Evolutionary conservation across 2,888 invertebrate species (phyloP).

Genomic region (Phasia obesa): DNA sequence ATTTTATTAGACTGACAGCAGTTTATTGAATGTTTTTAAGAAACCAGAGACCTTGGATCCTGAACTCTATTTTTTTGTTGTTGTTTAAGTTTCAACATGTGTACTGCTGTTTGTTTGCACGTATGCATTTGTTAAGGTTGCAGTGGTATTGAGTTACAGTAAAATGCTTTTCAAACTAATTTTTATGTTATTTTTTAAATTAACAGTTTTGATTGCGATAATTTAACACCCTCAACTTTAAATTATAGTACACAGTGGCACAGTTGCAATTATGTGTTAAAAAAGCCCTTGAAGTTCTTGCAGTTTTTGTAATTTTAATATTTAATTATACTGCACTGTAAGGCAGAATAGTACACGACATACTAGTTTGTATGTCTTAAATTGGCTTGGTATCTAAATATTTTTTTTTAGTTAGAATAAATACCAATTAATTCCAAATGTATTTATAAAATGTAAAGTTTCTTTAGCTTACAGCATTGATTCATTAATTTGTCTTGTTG

Average conservation of each 20-base stretch:
- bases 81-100: slow-evolving; percentile 21
- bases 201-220: slow-evolving; percentile 37
- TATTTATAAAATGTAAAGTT: too few species aligned
- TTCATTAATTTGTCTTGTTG: too few species aligned
- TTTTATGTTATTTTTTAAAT: slow-evolving; percentile 47
- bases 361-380: background rate
- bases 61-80: slow-evolving; percentile 62
- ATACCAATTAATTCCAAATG: too few species aligned
- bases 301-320: background rate
- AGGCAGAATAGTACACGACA: background rate
- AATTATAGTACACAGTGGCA: slow-evolving; percentile 30
- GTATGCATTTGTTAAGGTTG: background rate
- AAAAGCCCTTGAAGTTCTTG: slow-evolving; percentile 59
- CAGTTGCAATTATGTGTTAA: background rate
- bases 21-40: slow-evolving; percentile 49
- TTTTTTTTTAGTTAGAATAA: too few species aligned
- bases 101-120: background rate
- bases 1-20: slow-evolving; percentile 38
- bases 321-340: slow-evolving; percentile 28
- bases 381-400: too few species aligned
- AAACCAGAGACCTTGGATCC: slow-evolving; percentile 65
- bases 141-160: background rate
- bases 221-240: slow-evolving; percentile 51
- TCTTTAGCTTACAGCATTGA: too few species aligned
- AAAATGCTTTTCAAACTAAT: slow-evolving; percentile 16